These are phyloP conservation scores for Coelopa pilipes DNA, from an alignment of 2,888 invertebrate species.

Conservation along the genomic window DNA sequence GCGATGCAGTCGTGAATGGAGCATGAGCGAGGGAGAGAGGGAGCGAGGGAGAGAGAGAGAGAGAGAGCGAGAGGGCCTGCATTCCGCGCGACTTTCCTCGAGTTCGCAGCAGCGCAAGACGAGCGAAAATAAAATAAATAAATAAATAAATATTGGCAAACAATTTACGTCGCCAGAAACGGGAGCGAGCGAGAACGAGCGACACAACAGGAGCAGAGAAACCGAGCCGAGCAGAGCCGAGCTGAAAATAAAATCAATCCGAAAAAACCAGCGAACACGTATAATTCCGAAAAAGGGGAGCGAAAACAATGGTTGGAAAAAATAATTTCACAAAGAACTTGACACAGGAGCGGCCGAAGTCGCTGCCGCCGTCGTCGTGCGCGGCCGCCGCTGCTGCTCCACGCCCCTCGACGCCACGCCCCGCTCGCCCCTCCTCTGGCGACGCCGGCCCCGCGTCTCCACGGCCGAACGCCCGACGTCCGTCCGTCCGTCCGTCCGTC, in stretches of 20 bases:
- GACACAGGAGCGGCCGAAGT: slow-evolving; percentile 36
- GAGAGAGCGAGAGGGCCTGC: slow-evolving; percentile 34
- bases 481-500: too few relatives aligned
- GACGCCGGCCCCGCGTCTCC: background rate
- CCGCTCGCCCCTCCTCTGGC: background rate
- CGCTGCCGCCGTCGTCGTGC: slow-evolving; percentile 4
- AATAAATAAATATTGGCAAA: slow-evolving; percentile 50
- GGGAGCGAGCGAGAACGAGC: too few relatives aligned
- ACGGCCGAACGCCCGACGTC: background rate
- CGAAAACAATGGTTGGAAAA: slow-evolving; percentile 43
- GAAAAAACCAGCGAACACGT: background rate
- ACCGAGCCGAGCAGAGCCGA: background rate
- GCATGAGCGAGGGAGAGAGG: slow-evolving; percentile 42
- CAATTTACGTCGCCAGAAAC: slow-evolving; percentile 55
- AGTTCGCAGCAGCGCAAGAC: slow-evolving; percentile 27
- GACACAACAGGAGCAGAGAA: too few relatives aligned
- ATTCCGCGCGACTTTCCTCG: slow-evolving; percentile 22
- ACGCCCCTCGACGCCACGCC: background rate
- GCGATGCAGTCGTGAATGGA: slow-evolving; percentile 18
- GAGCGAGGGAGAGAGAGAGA: slow-evolving; percentile 20
- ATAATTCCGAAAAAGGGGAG: slow-evolving; percentile 2
- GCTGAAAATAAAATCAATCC: background rate
- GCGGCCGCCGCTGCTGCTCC: background rate
- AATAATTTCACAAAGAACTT: slow-evolving; percentile 61
- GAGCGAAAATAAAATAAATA: slow-evolving; percentile 44